Evolutionary conservation across 2,888 invertebrate species (phyloP).

Genomic region (Platerodrilus igneus): DNA sequence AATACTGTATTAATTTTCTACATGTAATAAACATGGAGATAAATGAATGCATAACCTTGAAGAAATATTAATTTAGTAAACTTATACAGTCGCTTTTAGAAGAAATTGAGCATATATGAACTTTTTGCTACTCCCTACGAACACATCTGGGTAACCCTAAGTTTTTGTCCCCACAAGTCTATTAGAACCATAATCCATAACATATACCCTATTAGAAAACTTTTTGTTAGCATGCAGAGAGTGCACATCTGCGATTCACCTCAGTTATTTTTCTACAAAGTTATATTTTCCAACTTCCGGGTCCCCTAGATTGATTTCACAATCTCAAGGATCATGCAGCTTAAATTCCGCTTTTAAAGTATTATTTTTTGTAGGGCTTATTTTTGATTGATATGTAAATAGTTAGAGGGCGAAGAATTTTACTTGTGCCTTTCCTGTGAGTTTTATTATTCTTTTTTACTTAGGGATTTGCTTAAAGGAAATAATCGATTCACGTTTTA

Average conservation of each 20-base stretch:
- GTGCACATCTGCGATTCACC: constrained; percentile 25
- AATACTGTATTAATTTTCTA: too few relatives aligned
- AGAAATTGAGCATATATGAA: too few relatives aligned
- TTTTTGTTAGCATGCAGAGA: constrained; percentile 28
- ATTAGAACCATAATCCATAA: constrained; percentile 29
- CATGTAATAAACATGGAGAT: too few relatives aligned
- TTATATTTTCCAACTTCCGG: constrained; percentile 16
- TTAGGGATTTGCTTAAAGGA: constrained; percentile 9
- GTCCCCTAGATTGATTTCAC: constrained; percentile 29
- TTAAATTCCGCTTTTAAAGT: constrained; percentile 29
- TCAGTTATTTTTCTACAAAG: constrained; percentile 17
- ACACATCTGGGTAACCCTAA: too few relatives aligned
- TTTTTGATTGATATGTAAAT: constrained; percentile 35
- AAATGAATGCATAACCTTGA: too few relatives aligned
- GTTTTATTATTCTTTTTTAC: too few relatives aligned
- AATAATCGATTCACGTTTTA: too few relatives aligned
- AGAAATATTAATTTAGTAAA: too few relatives aligned
- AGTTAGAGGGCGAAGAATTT: too few relatives aligned
- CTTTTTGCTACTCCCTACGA: too few relatives aligned
- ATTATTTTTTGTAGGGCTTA: constrained; percentile 30
- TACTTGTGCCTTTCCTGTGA: too few relatives aligned
- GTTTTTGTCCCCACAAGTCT: constrained; percentile 28
- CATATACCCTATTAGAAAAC: constrained; percentile 30
- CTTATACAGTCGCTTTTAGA: too few relatives aligned
- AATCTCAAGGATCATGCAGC: constrained; percentile 29